These are phyloP conservation scores for Coenonympha glycerion DNA, from an alignment of 2,888 invertebrate species.

Conservation along the genomic window DNA sequence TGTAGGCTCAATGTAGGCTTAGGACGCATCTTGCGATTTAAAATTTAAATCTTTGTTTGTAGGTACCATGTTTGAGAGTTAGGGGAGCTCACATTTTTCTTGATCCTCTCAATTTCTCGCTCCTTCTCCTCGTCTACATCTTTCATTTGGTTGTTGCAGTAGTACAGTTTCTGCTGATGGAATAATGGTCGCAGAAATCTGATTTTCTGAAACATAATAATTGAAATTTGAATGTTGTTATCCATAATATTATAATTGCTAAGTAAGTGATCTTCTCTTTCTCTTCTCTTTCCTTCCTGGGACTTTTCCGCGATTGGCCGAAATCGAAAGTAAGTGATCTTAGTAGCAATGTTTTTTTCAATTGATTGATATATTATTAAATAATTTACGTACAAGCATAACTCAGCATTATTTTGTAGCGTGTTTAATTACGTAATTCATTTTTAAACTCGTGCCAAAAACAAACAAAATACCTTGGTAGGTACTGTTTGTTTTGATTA, in stretches of 20 bases:
- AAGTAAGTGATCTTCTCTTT: too few relatives aligned
- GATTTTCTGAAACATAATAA: slow-evolving; percentile 35
- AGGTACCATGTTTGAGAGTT: too few relatives aligned
- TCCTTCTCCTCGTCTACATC: slow-evolving; percentile 53
- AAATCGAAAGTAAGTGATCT: too few relatives aligned
- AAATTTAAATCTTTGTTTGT: too few relatives aligned
- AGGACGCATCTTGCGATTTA: too few relatives aligned
- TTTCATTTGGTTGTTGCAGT: slow-evolving; percentile 30
- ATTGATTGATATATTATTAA: background rate
- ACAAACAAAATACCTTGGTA: too few relatives aligned
- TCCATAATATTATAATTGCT: too few relatives aligned
- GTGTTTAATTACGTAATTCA: background rate
- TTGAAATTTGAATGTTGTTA: background rate
- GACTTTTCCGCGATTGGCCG: too few relatives aligned
- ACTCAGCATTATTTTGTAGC: slow-evolving; percentile 3
- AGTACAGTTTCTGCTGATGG: slow-evolving; percentile 15
- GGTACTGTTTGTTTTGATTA: too few relatives aligned
- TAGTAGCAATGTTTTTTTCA: too few relatives aligned
- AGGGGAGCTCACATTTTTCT: slow-evolving; percentile 49
- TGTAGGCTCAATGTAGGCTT: too few relatives aligned
- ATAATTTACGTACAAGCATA: slow-evolving; percentile 33
- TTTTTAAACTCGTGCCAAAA: slow-evolving; percentile 12
- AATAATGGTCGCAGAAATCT: slow-evolving; percentile 21
- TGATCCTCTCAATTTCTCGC: slow-evolving; percentile 57
- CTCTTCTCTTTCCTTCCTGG: too few relatives aligned